phyloP scores from a whole-genome alignment of 2,113 vertebrate species.

The Opisthocomus hoazin region DNA sequence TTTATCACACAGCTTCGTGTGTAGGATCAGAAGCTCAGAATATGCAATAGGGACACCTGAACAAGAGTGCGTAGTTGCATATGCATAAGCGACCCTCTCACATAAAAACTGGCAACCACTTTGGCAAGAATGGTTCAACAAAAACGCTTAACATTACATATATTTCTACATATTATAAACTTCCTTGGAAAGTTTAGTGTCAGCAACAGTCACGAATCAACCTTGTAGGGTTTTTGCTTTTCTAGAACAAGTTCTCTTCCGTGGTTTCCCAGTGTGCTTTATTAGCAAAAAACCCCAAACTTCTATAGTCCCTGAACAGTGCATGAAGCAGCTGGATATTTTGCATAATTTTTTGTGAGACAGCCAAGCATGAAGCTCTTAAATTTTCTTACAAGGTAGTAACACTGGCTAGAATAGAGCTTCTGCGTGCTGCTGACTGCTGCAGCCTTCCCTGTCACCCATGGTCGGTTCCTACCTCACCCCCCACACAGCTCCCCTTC shows the following conservation, averaged over 20 bases:
- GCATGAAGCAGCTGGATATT: background rate
- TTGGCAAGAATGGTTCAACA: background rate
- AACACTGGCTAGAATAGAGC: background rate
- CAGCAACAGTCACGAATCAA: background rate
- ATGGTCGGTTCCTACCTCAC: background rate
- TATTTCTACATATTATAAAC: background rate
- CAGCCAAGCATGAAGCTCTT: background rate
- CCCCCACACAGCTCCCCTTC: background rate
- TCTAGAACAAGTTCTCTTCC: background rate
- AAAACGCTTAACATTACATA: background rate
- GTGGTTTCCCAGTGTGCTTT: background rate
- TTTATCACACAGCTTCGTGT: background rate
- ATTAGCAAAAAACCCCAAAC: background rate
- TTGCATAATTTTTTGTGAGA: constrained; percentile 13
- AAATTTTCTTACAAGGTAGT: background rate
- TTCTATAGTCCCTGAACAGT: background rate
- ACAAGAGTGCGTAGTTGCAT: background rate
- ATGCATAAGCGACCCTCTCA: background rate
- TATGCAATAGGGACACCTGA: accelerated
- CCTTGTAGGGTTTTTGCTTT: background rate
- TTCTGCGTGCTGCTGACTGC: background rate
- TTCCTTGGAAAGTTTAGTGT: background rate
- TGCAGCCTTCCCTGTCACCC: background rate
- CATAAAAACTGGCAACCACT: background rate
- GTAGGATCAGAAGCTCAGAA: background rate